Base-by-base conservation (phyloP, 2,113 vertebrate genomes). In the Sinosuthora webbiana region DNA sequence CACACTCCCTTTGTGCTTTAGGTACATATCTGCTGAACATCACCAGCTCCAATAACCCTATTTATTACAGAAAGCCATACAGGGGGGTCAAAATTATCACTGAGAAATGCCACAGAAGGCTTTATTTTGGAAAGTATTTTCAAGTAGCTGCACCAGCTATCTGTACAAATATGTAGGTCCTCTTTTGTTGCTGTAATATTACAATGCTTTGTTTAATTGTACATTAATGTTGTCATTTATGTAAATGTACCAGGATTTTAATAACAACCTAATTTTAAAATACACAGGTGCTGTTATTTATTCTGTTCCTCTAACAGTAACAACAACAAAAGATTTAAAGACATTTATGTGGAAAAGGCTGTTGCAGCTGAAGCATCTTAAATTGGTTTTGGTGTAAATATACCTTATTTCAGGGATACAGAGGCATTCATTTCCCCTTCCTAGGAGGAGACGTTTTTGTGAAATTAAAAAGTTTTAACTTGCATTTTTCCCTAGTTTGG, bases 181-280 rank as follows among this genome's bases (percentile, higher is more conserved):
- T 97, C 97, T 97, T 97, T 95, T 87, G 97, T 97, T 97, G 97
- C 96, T 98, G 97, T 98, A 98, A 98, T 97, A 96, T 98, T 97
- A 97, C 97, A 79, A 89, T 76, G 95, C 96, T 98, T 97, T 89
- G 95, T 97, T 98, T 97, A 98, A 97, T 97, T 98, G 96, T 98
- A 98, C 94, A 95, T 98, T 98, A 93, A 95, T 96, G 96, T 95
- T 97, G 96, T 97, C 97, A 96, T 81, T 95, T 97, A 97, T 98
- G 97, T 98, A 98, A 98, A 98, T 98, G 98, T 97, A 97, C 95
- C 81, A 20, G 97, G 97, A 96, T 97, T 98, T 98, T 98, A 98
- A 98, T 98, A 98, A 98, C 97, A 98, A 98, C 77, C 2, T 97
- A 94, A 93, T 96, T 97, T 96, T 97, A 98, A 98, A 97, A 97